These are phyloP conservation scores for Chlorospingus semifuscus DNA, from an alignment of 2,797 vertebrate genomes.

Conservation along the genomic window DNA sequence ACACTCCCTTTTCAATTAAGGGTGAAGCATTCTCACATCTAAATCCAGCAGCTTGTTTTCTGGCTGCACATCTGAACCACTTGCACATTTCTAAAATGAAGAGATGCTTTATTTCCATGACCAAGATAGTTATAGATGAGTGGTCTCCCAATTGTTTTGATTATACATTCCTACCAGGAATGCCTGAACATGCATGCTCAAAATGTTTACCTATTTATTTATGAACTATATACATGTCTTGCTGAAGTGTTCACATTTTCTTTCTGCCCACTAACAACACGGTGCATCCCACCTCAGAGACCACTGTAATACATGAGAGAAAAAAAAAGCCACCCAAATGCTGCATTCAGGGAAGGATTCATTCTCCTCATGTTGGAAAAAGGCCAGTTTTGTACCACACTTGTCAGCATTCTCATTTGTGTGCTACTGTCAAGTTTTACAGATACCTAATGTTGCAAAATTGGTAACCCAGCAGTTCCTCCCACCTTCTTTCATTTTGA, in stretches of 20 bases:
- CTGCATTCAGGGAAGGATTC: not conserved
- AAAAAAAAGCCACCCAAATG: not conserved
- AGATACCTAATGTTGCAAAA: not conserved
- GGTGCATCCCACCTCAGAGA: fast-evolving
- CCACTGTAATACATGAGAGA: not conserved
- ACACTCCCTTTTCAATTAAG: constrained; percentile 75
- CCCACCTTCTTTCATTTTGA: constrained; percentile 8
- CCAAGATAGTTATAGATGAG: not conserved
- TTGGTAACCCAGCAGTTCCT: not conserved
- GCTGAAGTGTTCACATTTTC: not conserved
- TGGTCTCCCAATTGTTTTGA: not conserved
- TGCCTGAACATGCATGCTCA: not conserved
- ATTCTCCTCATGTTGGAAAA: not conserved
- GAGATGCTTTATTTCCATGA: not conserved
- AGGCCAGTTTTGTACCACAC: not conserved
- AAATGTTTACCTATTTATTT: not conserved
- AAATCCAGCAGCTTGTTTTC: constrained; percentile 49
- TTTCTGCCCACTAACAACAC: not conserved
- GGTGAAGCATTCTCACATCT: constrained; percentile 66
- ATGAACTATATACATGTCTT: not conserved
- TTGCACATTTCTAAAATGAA: not conserved
- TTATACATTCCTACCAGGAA: not conserved
- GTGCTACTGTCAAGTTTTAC: not conserved
- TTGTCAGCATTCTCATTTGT: not conserved
- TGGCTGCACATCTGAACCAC: constrained; percentile 6